Evolutionary conservation across 53 echinoderm and acorn worm species (phyloP), one percentile per base, ranked within the genome.

Genomic region (Henricia sp.): DNA sequence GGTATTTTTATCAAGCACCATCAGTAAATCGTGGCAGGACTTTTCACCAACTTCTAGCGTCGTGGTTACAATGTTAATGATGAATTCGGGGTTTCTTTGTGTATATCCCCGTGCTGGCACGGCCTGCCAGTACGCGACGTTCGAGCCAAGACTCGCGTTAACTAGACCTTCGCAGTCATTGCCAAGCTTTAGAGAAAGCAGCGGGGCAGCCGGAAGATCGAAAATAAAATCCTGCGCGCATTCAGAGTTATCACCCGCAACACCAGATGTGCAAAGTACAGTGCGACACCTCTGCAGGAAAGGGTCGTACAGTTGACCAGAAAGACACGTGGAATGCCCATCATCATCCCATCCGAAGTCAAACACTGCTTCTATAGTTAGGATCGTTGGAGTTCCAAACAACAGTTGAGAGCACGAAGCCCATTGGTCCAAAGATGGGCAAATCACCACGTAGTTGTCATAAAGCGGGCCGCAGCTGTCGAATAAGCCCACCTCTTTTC

Each of bases 251-350:
- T 32, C 34, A 17, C 35, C 52, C 4, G 51, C 12, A 11, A 52
- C 4, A 33, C 72, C 72, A 24, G 72, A 72, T 34, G 1, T 6
- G 34, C 52, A 72, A 10, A 54, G 34, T 16, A 68, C 33, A 36
- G 67, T 50, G 12, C 67, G 52, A 44, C 83, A 83, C 36, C 55
- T 52, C 3, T 68, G 16, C 21, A 70, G 29, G 50, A 80, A 87
- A 5, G 78, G 87, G 46, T 78, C 87, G 59, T 27, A 87, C 2
- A 87, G 32, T 30, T 87, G 44, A 17, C 70, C 87, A 12, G 25
- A 39, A 13, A 39, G 34, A 38, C 88, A 88, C 1, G 17, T 10
- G 0, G 44, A 20, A 24, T 17, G n/a, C 55, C 26, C 71, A 16
- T 27, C 36, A 1, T 14, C 35, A 11, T 72, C 60, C 58, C 71